A percentile compares a stretch with the other conserved stretches of the same genome.
phyloP scores from a whole-genome alignment of 2,888 invertebrate genomes.

The Machimus rusticus region DNA sequence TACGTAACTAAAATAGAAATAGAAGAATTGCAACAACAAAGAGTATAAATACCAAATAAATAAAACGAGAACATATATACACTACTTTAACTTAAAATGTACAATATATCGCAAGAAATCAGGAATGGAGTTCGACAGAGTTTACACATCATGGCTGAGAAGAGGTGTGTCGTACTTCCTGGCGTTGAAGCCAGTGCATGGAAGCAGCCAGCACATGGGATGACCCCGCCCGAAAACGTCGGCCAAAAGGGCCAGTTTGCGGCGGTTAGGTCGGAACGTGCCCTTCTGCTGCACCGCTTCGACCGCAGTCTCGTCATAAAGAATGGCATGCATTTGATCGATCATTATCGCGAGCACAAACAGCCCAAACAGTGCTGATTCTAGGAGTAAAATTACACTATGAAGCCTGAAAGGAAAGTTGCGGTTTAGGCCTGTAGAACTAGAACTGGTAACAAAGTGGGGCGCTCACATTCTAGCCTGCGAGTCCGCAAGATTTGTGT shows the following conservation, averaged over 20 bases:
- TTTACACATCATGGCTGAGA: slow-evolving; percentile 61
- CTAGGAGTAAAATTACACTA: slow-evolving; percentile 80
- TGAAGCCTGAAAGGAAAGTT: slow-evolving; percentile 71
- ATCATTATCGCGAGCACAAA: slow-evolving; percentile 87
- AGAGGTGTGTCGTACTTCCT: slow-evolving; percentile 61
- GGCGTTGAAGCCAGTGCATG: slow-evolving; percentile 67
- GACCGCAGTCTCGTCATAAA: slow-evolving; percentile 83
- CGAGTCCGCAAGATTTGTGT: slow-evolving; percentile 70
- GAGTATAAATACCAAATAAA: slow-evolving; percentile 25
- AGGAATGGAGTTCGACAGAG: slow-evolving; percentile 46
- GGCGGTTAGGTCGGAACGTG: slow-evolving; percentile 70
- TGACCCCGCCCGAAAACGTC: slow-evolving; percentile 83
- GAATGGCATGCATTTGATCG: slow-evolving; percentile 84
- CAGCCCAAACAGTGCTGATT: slow-evolving; percentile 84
- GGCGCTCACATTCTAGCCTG: slow-evolving; percentile 76
- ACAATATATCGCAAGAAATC: neutral
- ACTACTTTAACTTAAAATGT: neutral
- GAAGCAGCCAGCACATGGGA: slow-evolving; percentile 75
- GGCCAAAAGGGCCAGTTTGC: slow-evolving; percentile 71
- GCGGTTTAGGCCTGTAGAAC: neutral
- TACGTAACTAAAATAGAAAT: neutral
- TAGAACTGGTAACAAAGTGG: neutral
- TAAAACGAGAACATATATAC: slow-evolving; percentile 18
- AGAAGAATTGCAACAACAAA: neutral
- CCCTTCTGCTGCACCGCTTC: slow-evolving; percentile 79